Base-by-base conservation (phyloP, 2,113 vertebrate genomes). In the Sisor rabdophorus region DNA sequence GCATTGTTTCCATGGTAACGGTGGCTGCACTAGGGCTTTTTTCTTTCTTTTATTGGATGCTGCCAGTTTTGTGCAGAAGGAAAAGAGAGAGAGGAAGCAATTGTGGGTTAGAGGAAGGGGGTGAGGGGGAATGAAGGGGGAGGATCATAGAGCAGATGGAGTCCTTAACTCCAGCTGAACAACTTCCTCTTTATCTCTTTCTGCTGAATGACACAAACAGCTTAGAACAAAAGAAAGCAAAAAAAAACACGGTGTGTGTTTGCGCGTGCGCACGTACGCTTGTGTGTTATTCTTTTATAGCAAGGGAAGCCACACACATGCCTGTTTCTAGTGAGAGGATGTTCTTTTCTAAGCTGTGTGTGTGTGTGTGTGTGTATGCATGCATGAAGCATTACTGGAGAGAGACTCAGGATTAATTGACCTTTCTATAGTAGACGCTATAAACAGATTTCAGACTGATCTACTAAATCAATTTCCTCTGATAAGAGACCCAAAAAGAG, bases 1-100 rank as follows among this genome's bases (percentile, higher is more conserved):
- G 68, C 68, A 69, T 73, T 76, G 84, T 85, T 85, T 83, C 80
- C 80, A 77, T 83, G 80, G 78, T 79, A 74, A 85, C 69, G 13
- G 82, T 80, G 82, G 81, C 81, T 83, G 81, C 84, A 81, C 70
- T 70, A 48, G 79, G 28, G 65, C 26, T 79, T 64, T 80, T 76
- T 75, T 32, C 58, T 72, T 75, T 72, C 73, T 65, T 78, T 76
- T 32, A 72, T 24, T 40, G 60, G 40, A 68, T 65, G 63, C 60
- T 80, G 80, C 52, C 53, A 77, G 28, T 72, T 82, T 67, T 32
- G 12, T 73, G 65, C 68, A 65, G 17, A 70, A 67, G 68, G 55
- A 55, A n/a, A n/a, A 24, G 79, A 19, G 60, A 19, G 28, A 11
- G 28, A 48, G 56, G 28, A 50, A 36, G 70, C 20, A 44, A 10